Base-by-base conservation (phyloP, 1,140 invertebrate genomes). In the Diprion similis region DNA sequence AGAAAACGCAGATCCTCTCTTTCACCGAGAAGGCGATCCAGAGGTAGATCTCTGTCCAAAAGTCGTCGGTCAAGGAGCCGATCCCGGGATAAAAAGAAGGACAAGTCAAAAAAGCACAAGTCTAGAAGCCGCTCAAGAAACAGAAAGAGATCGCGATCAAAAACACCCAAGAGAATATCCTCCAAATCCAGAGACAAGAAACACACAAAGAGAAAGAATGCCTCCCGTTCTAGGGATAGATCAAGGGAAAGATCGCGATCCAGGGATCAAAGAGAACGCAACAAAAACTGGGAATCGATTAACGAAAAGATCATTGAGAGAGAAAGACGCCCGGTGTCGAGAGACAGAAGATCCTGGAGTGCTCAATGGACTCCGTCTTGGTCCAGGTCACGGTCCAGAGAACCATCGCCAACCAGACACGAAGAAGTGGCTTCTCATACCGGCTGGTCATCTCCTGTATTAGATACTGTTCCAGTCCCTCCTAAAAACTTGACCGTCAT, bases 401-500 rank as follows among this genome's bases (percentile, higher is more conserved):
- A 85, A n/a, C 85, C 88, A 8, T 85, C 87, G 6, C 79, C 84
- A 86, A 2, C 84, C 66, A 75, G 83, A 15, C 71, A 73, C 0
- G 84, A 82, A 17, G 82, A 85, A 13, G 78, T 78, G 70, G 76
- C 88, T 1, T 72, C 86, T 70, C 77, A 89, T 0, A 77, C 81
- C 0, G 80, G 83, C 1, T 88, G 86, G 86, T 85, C 85, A 0
- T 84, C 86, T 0, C 78, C 82, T 0, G 64, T 82, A 0, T 11
- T 87, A 0, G 84, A 87, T 8, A 82, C 80, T 15, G 80, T 85
- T 0, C 76, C 79, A 1, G 77, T 78, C 7, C 82, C 85, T 0
- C 84, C 86, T 0, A 90, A 88, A 87, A 91, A 87, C 77, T 71
- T 86, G 11, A 91, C 89, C 0, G 90, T 90, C 0, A 90, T 90